Evolutionary conservation across 2,797 vertebrate genomes (phyloP).

Genomic region (Spinus pinus): DNA sequence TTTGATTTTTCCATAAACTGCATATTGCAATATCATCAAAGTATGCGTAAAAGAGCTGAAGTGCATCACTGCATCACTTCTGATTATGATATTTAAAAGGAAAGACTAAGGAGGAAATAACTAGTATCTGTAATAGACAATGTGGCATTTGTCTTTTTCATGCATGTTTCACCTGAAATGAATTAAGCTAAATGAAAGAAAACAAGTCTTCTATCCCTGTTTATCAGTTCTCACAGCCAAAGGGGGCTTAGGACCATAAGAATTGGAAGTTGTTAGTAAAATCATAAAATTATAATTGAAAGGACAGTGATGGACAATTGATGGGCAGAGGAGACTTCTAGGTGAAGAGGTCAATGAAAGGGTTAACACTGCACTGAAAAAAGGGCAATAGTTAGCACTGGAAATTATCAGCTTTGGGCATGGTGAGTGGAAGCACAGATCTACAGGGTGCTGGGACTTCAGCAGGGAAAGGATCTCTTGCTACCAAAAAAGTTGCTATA

Average conservation of each 20-base stretch:
- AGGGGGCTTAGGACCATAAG: neutral
- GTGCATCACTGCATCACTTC: neutral
- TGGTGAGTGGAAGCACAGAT: neutral
- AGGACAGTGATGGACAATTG: neutral
- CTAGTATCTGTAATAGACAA: neutral
- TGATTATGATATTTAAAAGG: conserved; percentile 3
- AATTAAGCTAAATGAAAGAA: neutral
- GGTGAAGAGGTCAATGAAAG: neutral
- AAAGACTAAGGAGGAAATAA: neutral
- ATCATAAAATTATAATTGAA: neutral
- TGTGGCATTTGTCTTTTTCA: neutral
- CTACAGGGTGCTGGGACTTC: neutral
- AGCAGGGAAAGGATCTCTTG: neutral
- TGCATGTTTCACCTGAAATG: neutral
- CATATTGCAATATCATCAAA: conserved; percentile 1
- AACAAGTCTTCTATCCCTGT: neutral
- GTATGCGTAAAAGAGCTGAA: conserved; percentile 15
- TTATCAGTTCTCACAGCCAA: neutral
- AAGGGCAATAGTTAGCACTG: neutral
- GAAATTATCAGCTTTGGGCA: neutral
- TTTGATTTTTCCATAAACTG: conserved; percentile 41
- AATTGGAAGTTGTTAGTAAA: neutral
- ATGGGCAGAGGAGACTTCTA: neutral
- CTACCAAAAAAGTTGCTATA: neutral
- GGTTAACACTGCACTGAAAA: neutral